Evolutionary conservation across 2,113 vertebrate genomes (phyloP), one percentile per base, ranked within the genome.

Genomic region (Rhinopithecus roxellana): DNA sequence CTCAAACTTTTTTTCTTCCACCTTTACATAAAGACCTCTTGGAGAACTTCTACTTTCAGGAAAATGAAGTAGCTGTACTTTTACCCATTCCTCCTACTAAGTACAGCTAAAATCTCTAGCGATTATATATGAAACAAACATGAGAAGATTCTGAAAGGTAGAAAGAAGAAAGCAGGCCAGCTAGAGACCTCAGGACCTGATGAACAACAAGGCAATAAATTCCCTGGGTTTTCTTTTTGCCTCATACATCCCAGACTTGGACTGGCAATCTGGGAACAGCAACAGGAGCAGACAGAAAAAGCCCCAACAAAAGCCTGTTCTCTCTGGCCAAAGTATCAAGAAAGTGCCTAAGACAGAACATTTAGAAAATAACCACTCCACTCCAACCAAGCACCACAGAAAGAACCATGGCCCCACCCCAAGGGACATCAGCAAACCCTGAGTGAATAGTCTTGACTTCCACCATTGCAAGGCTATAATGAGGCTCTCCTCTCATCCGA

Each of bases 311-410:
- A 97, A 94, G 70, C 30, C 23, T 57, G 6, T 38, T 93, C 12
- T 92, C n/a, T 86, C 59, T 10, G 94, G 77, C 32, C 82, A 45
- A 90, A 95, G 55, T 57, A 59, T 27, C 35, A 90, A 64, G n/a
- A 90, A 97, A 95, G 45, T 55, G 43, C 22, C 38, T 77, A 43
- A 82, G 48, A 95, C 6, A 86, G 84, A 95, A 81, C 23, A 27
- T 96, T 96, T 84, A 72, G 43, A 92, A 95, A 96, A 93, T 50
- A 94, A 90, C n/a, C 43, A 87, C 18, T 74, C 32, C 72, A 6
- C 10, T 77, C 35, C 20, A 90, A 50, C 23, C 40, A 96, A 90
- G 94, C 13, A 84, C 12, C 43, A 85, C 67, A 77, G n/a, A 82
- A 95, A 77, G 5, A 88, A 75, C 2, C 69, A 2, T 74, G 27